A percentile compares a stretch with the other conserved stretches of the same genome.
Conservation (phyloP, 2,113 vertebrate species). For the Geococcyx californianus region DNA sequence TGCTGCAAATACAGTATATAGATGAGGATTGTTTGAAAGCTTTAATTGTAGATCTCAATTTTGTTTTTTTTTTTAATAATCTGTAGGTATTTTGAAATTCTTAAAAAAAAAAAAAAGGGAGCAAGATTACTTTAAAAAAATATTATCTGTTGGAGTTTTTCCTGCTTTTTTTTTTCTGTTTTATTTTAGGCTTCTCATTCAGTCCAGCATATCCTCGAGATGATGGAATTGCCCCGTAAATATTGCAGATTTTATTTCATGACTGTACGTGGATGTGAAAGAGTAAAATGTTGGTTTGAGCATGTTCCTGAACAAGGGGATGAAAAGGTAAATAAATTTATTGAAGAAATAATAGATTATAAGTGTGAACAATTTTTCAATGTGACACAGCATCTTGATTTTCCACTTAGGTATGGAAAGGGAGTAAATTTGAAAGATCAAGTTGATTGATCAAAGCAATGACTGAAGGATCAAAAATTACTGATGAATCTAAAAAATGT, state of each 20-base stretch:
- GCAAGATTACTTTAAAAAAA: neutral
- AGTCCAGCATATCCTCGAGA: conserved; percentile 65
- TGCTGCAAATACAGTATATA: neutral
- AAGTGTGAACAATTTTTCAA: neutral
- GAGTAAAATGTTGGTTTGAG: conserved; percentile 78
- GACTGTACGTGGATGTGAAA: conserved; percentile 78
- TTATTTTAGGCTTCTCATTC: conserved; percentile 52
- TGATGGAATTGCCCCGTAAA: conserved; percentile 68
- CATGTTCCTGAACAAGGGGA: conserved; percentile 82
- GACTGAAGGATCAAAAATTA: neutral
- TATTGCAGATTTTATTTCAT: conserved; percentile 90
- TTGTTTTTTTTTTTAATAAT: neutral
- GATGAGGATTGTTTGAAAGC: neutral
- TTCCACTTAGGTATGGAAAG: neutral
- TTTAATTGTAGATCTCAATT: neutral
- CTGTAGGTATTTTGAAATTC: neutral
- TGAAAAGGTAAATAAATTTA: conserved; percentile 83
- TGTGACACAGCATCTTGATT: neutral
- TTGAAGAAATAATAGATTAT: neutral
- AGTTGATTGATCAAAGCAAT: no score
- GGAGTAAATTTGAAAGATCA: neutral
- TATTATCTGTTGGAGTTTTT: neutral
- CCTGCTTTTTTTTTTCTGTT: neutral
- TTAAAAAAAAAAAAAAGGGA: neutral
- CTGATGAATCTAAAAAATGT: neutral